Base-by-base conservation (phyloP, 2,888 invertebrate species). In the Agrilus mali region DNA sequence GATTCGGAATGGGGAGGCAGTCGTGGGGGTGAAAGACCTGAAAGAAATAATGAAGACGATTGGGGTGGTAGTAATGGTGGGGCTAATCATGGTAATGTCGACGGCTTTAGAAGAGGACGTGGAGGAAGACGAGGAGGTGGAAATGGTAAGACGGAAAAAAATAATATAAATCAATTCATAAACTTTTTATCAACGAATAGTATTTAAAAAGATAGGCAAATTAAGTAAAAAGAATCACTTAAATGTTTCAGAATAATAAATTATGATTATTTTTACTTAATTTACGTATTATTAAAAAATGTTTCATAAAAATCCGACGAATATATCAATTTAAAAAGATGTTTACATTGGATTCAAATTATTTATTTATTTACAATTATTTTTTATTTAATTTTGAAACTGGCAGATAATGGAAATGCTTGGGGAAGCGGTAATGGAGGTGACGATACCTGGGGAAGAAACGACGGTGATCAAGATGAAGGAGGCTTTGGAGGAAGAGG, bases 31-130 rank as follows among this genome's bases (percentile, higher is more conserved):
- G 53, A 57, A 12, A 56, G 57, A 13, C 50, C 46, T 37, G 44
- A 57, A 8, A 49, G 53, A 31, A 47, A 52, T 13, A 50, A 51
- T 8, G 46, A 53, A 14, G 51, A 53, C 7, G 46, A 49, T 45
- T 49, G 55, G n/a, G 67, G 60, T 12, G 64, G 62, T 32, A 63
- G 64, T 2, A 68, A 66, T 0, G 68, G 67, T 22, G 70, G 56
- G 51, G 46, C 50, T 7, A 45, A 47, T 37, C 46, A 46, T 31
- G 44, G 53, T 7, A 27, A 27, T 10, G 27, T 10, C 15, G 47
- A 44, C 4, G 40, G 41, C 12, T 14, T 38, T n/a, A 39, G 41
- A 15, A 47, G 47, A 10, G 47, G 47, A 12, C 43, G 48, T 16
- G 47, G 49, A 33, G 45, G 50, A 32, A 37, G 45, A 7, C 40